Conservation (phyloP, 2,888 invertebrate species). For the Drosophila parthenogenetica region DNA sequence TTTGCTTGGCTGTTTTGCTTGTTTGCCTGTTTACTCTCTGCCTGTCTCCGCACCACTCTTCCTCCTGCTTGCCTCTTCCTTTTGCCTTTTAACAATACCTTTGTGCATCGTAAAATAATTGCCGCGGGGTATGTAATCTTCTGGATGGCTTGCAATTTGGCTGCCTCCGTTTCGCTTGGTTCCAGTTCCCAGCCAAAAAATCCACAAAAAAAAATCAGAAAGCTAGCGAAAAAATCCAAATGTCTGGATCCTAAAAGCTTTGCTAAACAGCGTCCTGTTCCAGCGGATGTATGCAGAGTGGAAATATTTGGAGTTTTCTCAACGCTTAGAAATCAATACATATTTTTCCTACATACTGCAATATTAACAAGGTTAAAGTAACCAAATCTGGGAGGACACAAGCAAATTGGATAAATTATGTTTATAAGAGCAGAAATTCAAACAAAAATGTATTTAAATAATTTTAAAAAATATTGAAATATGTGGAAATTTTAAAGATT, state of each 20-base stretch:
- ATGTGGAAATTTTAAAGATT: too few relatives aligned
- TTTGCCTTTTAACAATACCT: conserved; percentile 82
- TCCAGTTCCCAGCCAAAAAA: background rate
- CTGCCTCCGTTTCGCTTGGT: conserved; percentile 40
- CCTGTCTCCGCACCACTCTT: conserved; percentile 19
- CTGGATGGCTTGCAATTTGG: conserved; percentile 71
- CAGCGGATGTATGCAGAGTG: conserved; percentile 45
- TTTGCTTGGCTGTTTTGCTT: conserved; percentile 65
- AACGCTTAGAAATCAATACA: conserved; percentile 40
- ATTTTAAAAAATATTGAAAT: too few relatives aligned
- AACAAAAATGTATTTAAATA: too few relatives aligned
- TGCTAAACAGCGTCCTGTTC: conserved; percentile 30
- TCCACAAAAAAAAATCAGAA: background rate
- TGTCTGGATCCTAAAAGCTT: conserved; percentile 37
- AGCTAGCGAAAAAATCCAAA: conserved; percentile 12
- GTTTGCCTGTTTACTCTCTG: conserved; percentile 57
- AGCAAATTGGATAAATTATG: background rate
- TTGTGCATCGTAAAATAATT: conserved; percentile 84
- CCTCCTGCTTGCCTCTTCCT: conserved; percentile 31
- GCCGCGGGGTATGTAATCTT: conserved; percentile 77
- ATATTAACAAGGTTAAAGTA: conserved; percentile 12
- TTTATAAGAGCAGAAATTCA: background rate
- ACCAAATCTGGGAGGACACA: background rate
- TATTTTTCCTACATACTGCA: conserved; percentile 13
- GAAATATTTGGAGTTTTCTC: conserved; percentile 40